Conservation (phyloP, 2,888 invertebrate species). For the Lithophane leautieri region DNA sequence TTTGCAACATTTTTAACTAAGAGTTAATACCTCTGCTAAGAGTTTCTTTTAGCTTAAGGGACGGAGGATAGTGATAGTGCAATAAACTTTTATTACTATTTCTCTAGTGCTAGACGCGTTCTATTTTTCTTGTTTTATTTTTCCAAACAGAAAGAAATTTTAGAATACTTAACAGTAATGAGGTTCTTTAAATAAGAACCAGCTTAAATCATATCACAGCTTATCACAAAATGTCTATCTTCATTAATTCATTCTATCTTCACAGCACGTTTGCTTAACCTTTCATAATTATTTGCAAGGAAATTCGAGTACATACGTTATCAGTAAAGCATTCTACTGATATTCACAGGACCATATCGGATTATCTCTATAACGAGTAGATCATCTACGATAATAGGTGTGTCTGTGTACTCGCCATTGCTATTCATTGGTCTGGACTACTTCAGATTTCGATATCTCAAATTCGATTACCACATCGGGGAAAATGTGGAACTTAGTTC, state of each 20-base stretch:
- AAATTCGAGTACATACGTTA: conserved; percentile 11
- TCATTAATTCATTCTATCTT: too few species aligned
- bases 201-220: background rate
- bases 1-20: conserved; percentile 84
- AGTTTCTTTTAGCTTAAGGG: conserved; percentile 62
- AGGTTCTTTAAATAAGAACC: background rate
- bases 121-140: conserved; percentile 47
- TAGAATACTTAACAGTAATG: background rate
- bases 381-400: conserved; percentile 15
- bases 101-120: conserved; percentile 28
- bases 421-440: conserved; percentile 15
- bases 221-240: background rate
- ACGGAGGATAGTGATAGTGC: conserved; percentile 52
- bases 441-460: conserved; percentile 15
- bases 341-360: conserved; percentile 12
- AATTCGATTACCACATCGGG: conserved; percentile 2
- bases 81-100: conserved; percentile 64
- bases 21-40: conserved; percentile 75
- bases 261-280: background rate
- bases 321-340: conserved; percentile 4
- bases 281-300: conserved; percentile 21
- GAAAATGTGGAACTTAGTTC: conserved; percentile 16
- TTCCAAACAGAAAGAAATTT: conserved; percentile 6
- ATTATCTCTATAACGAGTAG: conserved; percentile 1
- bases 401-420: background rate